A percentile compares a stretch with the other conserved stretches of the same genome.
These are phyloP conservation scores for Tachysurus vachellii DNA, from an alignment of 2,113 vertebrate genomes.

Conservation along the genomic window DNA sequence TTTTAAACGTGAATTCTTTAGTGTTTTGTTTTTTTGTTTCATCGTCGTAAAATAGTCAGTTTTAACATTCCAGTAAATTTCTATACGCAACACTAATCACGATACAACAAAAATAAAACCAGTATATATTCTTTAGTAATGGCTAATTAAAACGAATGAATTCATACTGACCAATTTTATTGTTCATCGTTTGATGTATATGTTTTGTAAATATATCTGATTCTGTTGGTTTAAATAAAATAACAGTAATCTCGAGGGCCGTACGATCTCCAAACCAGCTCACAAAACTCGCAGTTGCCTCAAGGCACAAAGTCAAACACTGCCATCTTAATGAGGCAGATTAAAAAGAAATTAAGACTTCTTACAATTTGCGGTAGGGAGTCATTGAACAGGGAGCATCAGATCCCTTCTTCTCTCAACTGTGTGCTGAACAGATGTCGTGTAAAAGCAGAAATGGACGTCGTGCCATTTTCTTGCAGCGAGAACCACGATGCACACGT, in stretches of 20 bases:
- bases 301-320: neutral
- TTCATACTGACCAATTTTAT: neutral
- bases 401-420: conserved; percentile 16
- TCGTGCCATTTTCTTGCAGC: conserved; percentile 33
- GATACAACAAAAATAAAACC: neutral
- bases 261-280: conserved; percentile 1
- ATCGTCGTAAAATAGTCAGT: neutral
- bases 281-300: neutral
- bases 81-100: neutral
- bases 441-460: conserved; percentile 13
- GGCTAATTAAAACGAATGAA: neutral
- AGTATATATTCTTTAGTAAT: neutral
- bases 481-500: neutral
- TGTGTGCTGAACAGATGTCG: conserved; percentile 27
- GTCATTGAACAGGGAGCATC: neutral
- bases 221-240: neutral
- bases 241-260: neutral
- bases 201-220: no score
- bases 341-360: conserved; percentile 39
- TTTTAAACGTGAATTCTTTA: neutral
- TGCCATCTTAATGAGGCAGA: conserved; percentile 41
- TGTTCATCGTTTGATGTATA: neutral
- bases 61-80: neutral
- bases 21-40: neutral
- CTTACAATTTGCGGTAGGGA: neutral